Conservation (phyloP, 2,888 invertebrate species). For the Tetragnatha montana region DNA sequence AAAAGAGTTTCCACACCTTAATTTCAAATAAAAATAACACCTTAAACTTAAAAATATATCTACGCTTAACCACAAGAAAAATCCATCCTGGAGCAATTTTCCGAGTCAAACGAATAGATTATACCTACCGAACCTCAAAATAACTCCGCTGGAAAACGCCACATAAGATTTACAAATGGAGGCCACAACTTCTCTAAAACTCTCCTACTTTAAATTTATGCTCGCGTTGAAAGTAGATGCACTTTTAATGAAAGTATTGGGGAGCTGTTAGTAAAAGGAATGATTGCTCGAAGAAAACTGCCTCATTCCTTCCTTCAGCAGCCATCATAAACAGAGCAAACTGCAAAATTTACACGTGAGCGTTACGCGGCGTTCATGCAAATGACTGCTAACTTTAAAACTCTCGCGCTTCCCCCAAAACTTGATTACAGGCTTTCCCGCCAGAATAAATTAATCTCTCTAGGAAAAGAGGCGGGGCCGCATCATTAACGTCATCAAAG, state of each 20-base stretch:
- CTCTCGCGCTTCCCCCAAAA: conserved; percentile 28
- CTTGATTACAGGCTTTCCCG: conserved; percentile 54
- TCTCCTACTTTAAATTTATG: conserved; percentile 48
- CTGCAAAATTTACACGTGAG: conserved; percentile 58
- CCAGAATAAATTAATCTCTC: conserved; percentile 68
- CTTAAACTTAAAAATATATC: not conserved
- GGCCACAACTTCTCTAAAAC: conserved; percentile 20
- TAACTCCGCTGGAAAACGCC: conserved; percentile 3
- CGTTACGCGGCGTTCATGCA: conserved; percentile 43
- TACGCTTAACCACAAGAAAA: not conserved
- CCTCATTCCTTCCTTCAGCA: conserved; percentile 24
- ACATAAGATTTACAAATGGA: not conserved
- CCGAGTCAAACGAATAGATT: not conserved
- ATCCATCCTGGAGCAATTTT: not conserved
- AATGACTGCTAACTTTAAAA: conserved; percentile 67
- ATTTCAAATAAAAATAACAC: not conserved
- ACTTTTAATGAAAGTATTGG: conserved; percentile 69
- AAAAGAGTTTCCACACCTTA: not conserved
- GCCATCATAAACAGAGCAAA: conserved; percentile 63
- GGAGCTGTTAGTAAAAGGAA: conserved; percentile 67
- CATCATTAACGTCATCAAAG: conserved; percentile 69
- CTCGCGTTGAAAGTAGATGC: conserved; percentile 44
- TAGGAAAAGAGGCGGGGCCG: conserved; percentile 44
- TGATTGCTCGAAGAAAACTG: conserved; percentile 55
- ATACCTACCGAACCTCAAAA: not conserved